phyloP scores from a whole-genome alignment of 2,113 vertebrate species.

The Falco punctatus region DNA sequence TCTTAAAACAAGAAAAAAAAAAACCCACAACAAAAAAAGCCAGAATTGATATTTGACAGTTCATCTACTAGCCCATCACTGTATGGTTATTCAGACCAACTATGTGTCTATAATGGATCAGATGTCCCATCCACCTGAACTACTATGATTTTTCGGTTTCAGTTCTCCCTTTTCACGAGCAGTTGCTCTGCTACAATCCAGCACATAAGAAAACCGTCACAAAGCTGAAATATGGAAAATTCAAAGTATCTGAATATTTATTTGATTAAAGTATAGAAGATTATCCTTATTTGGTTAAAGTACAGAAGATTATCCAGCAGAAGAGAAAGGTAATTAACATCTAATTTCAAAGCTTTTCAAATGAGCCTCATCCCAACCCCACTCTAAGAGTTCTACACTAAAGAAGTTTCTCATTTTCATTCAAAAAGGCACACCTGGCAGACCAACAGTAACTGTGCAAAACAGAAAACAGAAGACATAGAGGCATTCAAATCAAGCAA shows the following conservation, averaged over 20 bases:
- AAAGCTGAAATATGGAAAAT: conserved; percentile 40
- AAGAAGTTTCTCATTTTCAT: conserved; percentile 66
- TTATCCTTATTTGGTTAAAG: conserved; percentile 53
- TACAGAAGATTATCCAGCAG: conserved; percentile 61
- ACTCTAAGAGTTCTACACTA: conserved; percentile 46
- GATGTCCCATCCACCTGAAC: conserved; percentile 8
- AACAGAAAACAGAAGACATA: conserved; percentile 43
- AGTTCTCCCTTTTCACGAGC: conserved; percentile 5
- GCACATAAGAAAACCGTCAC: conserved; percentile 17
- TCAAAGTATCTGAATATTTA: conserved; percentile 68
- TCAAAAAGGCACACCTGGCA: conserved; percentile 72
- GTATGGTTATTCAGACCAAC: background rate
- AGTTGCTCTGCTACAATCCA: conserved; percentile 34
- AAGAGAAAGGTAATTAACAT: conserved; percentile 70
- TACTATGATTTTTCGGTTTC: background rate
- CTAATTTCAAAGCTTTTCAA: conserved; percentile 63
- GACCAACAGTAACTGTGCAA: conserved; percentile 8
- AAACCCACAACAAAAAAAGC: too few relatives aligned
- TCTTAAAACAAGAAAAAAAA: background rate
- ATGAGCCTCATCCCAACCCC: conserved; percentile 34
- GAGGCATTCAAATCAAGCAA: conserved; percentile 31
- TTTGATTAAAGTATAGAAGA: conserved; percentile 66
- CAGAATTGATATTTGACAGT: background rate
- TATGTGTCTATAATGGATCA: background rate
- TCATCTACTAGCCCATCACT: background rate